Percentiles rank a stretch among this genome's conserved stretches.
Evolutionary conservation across 92 coral and sea anemone genomes (phyloP).

Genomic region (Phenganax subtilis): DNA sequence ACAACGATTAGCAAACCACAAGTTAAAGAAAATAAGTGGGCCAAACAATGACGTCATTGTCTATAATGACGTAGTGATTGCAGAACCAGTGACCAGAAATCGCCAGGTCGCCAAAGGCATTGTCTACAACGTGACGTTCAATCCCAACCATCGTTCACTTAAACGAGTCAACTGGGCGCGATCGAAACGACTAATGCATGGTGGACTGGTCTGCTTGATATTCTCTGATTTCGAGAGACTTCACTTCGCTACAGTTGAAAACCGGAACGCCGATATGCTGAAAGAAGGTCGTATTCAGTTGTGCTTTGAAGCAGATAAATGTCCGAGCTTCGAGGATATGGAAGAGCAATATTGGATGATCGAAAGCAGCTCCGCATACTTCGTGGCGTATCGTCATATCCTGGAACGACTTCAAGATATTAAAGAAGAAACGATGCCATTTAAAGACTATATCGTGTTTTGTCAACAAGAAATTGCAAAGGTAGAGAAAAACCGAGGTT

Average conservation of each 20-base stretch:
- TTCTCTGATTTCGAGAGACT: constrained; percentile 56
- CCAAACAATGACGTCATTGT: constrained; percentile 36
- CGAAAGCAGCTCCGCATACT: constrained; percentile 69
- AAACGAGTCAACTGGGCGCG: constrained; percentile 60
- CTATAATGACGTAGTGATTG: constrained; percentile 57
- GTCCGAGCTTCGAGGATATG: constrained; percentile 30
- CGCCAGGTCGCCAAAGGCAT: constrained; percentile 27
- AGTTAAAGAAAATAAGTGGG: constrained; percentile 2
- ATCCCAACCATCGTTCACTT: constrained; percentile 46
- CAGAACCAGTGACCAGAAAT: constrained; percentile 54
- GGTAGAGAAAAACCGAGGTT: constrained; percentile 8
- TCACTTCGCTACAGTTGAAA: constrained; percentile 71
- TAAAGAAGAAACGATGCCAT: constrained; percentile 55
- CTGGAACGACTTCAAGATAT: constrained; percentile 60
- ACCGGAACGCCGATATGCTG: constrained; percentile 52
- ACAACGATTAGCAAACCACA: constrained; percentile 20
- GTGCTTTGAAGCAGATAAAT: constrained; percentile 54
- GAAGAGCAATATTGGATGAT: constrained; percentile 53
- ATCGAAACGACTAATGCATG: constrained; percentile 64
- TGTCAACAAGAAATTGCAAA: constrained; percentile 43
- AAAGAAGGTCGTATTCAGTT: constrained; percentile 60
- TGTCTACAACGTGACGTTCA: constrained; percentile 60
- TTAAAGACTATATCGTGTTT: constrained; percentile 67
- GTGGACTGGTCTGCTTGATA: constrained; percentile 72
- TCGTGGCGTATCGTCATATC: constrained; percentile 75